phyloP scores from a whole-genome alignment of 2,113 vertebrate species.

The Boleophthalmus pectinirostris region DNA sequence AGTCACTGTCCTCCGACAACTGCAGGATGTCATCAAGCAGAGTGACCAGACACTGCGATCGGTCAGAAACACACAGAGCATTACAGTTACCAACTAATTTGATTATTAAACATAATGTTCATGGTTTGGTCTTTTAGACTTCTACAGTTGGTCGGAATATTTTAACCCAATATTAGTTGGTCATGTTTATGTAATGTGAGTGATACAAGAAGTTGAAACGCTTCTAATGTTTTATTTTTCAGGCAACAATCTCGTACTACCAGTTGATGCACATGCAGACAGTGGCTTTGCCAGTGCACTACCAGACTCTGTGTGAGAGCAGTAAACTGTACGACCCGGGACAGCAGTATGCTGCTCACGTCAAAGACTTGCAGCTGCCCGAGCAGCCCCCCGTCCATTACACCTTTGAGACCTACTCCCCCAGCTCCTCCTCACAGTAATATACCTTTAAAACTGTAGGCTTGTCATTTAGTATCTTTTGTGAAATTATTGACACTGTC shows the following conservation, averaged over 20 bases:
- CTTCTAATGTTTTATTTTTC: background rate
- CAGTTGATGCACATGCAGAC: conserved; percentile 98
- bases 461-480: background rate
- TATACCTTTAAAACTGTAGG: background rate
- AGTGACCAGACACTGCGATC: conserved; percentile 90
- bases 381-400: conserved; percentile 83
- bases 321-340: conserved; percentile 95
- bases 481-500: background rate
- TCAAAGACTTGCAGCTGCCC: conserved; percentile 84
- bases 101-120: background rate
- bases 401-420: conserved; percentile 84
- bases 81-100: background rate
- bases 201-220: background rate
- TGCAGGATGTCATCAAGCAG: conserved; percentile 94
- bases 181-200: background rate
- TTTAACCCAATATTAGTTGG: too few species aligned
- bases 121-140: background rate
- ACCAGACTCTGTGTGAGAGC: conserved; percentile 96
- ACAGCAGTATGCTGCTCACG: conserved; percentile 90
- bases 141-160: too few species aligned
- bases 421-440: conserved; percentile 66
- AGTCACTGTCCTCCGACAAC: conserved; percentile 88
- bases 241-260: conserved; percentile 98
- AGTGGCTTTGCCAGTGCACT: conserved; percentile 87
- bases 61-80: conserved; percentile 72